Conservation (phyloP, 2,113 vertebrate species). For the Hemibagrus wyckioides region DNA sequence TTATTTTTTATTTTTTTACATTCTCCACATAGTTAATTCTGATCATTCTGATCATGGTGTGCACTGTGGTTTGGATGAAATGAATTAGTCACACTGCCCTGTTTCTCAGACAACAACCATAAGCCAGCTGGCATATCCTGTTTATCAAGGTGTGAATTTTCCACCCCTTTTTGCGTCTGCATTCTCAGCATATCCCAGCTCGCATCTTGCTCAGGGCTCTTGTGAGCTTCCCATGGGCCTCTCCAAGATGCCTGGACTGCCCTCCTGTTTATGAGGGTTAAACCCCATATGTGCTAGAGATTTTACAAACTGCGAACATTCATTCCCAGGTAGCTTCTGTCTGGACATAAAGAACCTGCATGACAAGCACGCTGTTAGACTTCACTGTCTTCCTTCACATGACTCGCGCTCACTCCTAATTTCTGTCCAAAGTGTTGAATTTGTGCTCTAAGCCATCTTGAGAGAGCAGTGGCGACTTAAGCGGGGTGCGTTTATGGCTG, state of each 20-base stretch:
- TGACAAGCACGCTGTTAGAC: not conserved
- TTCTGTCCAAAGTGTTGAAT: not conserved
- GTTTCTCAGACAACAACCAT: slow-evolving; percentile 17
- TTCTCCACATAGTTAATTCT: not conserved
- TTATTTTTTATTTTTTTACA: not conserved
- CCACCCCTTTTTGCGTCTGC: slow-evolving; percentile 11
- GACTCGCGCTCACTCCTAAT: not conserved
- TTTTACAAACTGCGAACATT: not conserved
- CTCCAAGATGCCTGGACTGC: slow-evolving; percentile 21
- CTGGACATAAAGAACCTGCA: not conserved
- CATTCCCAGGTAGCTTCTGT: not conserved
- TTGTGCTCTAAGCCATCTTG: not conserved
- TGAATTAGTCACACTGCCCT: not conserved
- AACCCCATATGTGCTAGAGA: slow-evolving; percentile 43
- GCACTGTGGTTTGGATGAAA: slow-evolving; percentile 5
- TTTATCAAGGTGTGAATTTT: slow-evolving; percentile 47
- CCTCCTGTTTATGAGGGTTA: slow-evolving; percentile 47
- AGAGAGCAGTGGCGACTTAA: slow-evolving; percentile 14
- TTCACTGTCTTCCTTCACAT: not conserved
- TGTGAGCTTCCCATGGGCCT: not conserved
- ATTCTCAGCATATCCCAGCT: slow-evolving; percentile 10
- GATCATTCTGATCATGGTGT: not conserved
- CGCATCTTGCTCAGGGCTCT: slow-evolving; percentile 28
- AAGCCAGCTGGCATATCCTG: slow-evolving; percentile 38
- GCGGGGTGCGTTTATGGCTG: not conserved